Evolutionary conservation across 2,113 vertebrate species (phyloP), one percentile per base, ranked within the genome.

Genomic region (Suncus etruscus): DNA sequence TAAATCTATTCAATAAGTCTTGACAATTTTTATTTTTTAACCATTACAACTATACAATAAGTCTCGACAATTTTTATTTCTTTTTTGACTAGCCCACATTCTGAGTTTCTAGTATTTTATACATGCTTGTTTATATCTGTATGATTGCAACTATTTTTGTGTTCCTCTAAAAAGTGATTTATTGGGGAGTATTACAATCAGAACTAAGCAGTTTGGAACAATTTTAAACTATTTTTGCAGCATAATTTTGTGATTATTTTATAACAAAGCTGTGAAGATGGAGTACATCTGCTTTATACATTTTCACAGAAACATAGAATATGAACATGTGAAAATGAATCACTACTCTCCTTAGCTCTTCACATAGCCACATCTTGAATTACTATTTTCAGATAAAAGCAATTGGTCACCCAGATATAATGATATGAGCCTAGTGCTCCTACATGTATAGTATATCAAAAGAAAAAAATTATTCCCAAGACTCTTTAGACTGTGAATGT

Each of bases 131-230:
- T 72, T 72, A 32, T 61, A 29, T 63, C 50, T 90, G 8, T 47
- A 32, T 69, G 11, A 85, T 90, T 89, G 65, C 45, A 94, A 65
- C 16, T 68, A 48, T 54, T 10, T 77, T 6, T 22, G 7, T 69
- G 1, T 72, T 77, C 20, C 12, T 80, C 6, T 75, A 20, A 83
- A 20, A 83, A 20, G 58, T 76, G 51, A 65, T 16, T 2, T 48
- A 80, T 75, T 87, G 70, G 2, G 16, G 90, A 92, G 94, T 96
- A 66, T 94, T 94, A 81, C 11, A 45, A 89, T 93, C 87, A 86
- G 61, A 76, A 32, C 7, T 58, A 58, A 91, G 95, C 31, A 94
- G 73, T 79, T 91, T 92, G 94, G 95, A 94, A 92, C 24, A 94
- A 66, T 74, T 90, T 89, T 86, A 32, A 87, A 87, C 77, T 92